Evolutionary conservation across 1,140 invertebrate genomes (phyloP), one percentile per base, ranked within the genome.

Genomic region (Metopolophium dirhodum): DNA sequence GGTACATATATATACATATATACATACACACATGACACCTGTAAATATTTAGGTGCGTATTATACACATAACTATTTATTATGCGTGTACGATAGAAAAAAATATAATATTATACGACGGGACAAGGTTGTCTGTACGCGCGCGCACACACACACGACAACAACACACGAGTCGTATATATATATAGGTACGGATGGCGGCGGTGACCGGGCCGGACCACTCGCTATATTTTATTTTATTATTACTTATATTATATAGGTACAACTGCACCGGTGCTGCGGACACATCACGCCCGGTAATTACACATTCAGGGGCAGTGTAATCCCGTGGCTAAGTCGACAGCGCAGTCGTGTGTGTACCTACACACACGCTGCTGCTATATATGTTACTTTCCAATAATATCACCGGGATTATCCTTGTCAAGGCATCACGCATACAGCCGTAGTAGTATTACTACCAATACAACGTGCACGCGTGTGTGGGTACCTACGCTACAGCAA

Each of bases 321-420:
- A 93, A 93, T 93, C 91, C 82, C 68, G 49, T 45, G 47, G 47
- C 26, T 85, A 87, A 93, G 85, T 61, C 77, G 93, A 91, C 93
- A 88, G 51, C 93, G 14, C 51, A 57, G n/a, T 88, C 47, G 20
- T 82, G 94, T 77, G 94, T 83, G 77, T 89, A 47, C 41, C 45
- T 49, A 41, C 83, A 41, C 37, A 85, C 35, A 83, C 35, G 37
- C 47, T 1, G 26, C 57, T 61, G 54, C 89, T n/a, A 41, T n/a
- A n/a, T n/a, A n/a, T 41, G 86, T 85, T 85, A 77, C 89, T 68
- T 85, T 85, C 57, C 88, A 77, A 87, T 68, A 68, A 68, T 61
- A 85, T 85, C 91, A 57, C 23, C 51, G 77, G 77, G 91, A 92
- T 92, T 92, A 92, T 92, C 82, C 91, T 92, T 92, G 91, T 92